Evolutionary conservation across 92 coral and sea anemone species (phyloP).

Genomic region (Desmophyllum pertusum): DNA sequence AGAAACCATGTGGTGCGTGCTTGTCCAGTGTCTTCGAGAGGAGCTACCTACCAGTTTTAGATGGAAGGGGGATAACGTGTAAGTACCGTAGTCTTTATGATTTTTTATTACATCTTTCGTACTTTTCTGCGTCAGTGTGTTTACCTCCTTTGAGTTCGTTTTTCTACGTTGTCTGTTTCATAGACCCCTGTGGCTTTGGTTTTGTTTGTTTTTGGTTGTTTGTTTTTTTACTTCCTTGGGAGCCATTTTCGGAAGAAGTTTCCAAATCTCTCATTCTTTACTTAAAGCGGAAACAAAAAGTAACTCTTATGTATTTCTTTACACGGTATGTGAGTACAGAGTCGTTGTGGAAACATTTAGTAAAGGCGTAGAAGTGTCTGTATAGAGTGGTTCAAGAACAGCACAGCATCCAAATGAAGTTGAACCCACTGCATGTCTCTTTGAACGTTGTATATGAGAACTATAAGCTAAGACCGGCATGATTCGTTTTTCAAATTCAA

Average conservation of each 20-base stretch:
- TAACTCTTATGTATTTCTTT: not conserved
- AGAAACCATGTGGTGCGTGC: not conserved
- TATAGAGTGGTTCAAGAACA: not conserved
- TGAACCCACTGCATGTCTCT: not conserved
- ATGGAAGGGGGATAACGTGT: constrained; percentile 25
- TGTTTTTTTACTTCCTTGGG: no score
- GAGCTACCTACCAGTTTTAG: constrained; percentile 19
- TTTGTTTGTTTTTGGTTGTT: no score
- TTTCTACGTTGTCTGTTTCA: not conserved
- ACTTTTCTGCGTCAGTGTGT: no score
- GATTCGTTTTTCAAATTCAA: not conserved
- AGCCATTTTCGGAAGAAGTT: not conserved
- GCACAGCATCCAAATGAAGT: constrained; percentile 9
- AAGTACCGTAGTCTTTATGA: constrained; percentile 6
- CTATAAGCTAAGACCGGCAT: no score
- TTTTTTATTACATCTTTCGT: not conserved
- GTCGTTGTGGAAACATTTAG: not conserved
- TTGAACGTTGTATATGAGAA: no score
- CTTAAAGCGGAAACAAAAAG: not conserved
- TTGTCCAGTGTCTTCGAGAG: constrained; percentile 25
- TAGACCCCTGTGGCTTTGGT: not conserved
- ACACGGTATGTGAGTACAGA: not conserved
- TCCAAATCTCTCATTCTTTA: constrained; percentile 1
- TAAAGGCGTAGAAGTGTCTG: not conserved
- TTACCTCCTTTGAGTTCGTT: no score